Conservation (phyloP, 2,113 vertebrate species). For the Tupaia tana region DNA sequence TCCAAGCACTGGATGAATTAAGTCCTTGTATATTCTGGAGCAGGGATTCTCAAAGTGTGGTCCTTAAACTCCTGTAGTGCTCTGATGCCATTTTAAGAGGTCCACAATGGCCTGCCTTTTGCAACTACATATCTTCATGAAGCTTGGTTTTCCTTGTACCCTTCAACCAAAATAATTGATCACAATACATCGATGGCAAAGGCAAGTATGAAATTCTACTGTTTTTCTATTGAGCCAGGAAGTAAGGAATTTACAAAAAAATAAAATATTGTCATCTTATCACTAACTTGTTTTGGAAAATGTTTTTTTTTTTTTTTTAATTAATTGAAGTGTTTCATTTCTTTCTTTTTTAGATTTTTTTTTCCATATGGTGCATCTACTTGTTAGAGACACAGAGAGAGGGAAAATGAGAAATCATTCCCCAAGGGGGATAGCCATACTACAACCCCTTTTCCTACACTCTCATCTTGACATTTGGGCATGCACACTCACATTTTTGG, state of each 20-base stretch:
- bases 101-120: neutral
- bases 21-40: neutral
- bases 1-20: neutral
- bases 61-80: neutral
- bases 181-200: neutral
- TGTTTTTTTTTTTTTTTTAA: neutral
- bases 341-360: too few relatives aligned
- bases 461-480: too few relatives aligned
- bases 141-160: neutral
- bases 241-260: neutral
- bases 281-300: slow-evolving; percentile 10
- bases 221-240: neutral
- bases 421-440: too few relatives aligned
- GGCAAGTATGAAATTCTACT: neutral
- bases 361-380: too few relatives aligned
- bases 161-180: slow-evolving; percentile 22
- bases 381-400: too few relatives aligned
- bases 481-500: too few relatives aligned
- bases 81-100: neutral
- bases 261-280: neutral
- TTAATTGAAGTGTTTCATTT: too few relatives aligned
- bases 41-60: neutral
- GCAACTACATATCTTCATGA: neutral
- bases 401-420: too few relatives aligned
- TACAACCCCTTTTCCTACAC: too few relatives aligned